Evolutionary conservation across 2,888 invertebrate genomes (phyloP).

Genomic region (Hetaerina titia): DNA sequence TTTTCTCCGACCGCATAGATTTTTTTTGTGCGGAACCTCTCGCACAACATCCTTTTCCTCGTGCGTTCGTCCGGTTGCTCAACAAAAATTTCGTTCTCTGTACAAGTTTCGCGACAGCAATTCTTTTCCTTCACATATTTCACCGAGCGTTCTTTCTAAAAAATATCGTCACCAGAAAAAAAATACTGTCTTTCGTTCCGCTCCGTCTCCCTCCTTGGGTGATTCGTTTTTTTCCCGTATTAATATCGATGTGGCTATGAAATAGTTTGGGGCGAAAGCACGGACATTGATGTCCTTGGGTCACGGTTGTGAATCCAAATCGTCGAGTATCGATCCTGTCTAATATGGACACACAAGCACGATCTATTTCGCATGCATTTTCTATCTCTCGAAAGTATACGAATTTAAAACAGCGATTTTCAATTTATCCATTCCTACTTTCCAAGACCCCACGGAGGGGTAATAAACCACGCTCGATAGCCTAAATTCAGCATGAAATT

Average conservation of each 20-base stretch:
- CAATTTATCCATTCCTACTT: no score
- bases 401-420: no score
- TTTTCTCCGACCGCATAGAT: background rate
- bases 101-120: background rate
- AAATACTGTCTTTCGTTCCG: no score
- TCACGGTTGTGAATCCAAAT: background rate
- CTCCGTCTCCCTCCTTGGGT: no score
- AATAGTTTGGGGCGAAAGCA: background rate
- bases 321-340: background rate
- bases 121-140: no score
- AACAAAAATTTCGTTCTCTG: background rate
- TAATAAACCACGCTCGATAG: no score
- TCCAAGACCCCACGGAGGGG: no score
- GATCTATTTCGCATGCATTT: background rate
- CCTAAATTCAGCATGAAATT: no score
- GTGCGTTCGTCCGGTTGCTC: background rate
- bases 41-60: background rate
- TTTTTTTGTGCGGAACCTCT: background rate
- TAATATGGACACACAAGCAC: background rate
- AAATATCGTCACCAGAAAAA: no score
- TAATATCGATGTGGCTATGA: background rate
- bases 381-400: background rate
- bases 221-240: background rate
- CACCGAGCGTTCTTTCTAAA: no score
- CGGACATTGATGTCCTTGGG: background rate